These are phyloP conservation scores for Ennomos fuscantarius DNA, from an alignment of 2,888 invertebrate genomes.

Conservation along the genomic window DNA sequence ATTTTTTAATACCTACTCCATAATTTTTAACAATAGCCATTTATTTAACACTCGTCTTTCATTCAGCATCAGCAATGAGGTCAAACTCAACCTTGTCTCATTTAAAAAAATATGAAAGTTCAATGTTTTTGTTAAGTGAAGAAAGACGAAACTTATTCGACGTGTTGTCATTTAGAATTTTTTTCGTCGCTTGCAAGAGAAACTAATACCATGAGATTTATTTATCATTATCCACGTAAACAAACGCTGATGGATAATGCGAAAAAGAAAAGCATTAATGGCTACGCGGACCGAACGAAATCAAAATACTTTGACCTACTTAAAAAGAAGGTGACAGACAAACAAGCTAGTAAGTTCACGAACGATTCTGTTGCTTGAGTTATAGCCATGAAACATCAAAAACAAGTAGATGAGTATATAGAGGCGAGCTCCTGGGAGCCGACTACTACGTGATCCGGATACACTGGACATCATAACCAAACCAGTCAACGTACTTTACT, in stretches of 20 bases:
- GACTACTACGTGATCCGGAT: slow-evolving; percentile 68
- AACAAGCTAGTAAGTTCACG: slow-evolving; percentile 32
- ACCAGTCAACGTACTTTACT: slow-evolving; percentile 66
- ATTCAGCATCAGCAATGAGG: too few relatives aligned
- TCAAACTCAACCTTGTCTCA: too few relatives aligned
- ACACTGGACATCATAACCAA: slow-evolving; percentile 66
- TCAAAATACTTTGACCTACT: slow-evolving; percentile 26
- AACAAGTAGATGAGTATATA: slow-evolving; percentile 65
- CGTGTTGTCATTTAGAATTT: not conserved
- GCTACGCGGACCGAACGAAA: slow-evolving; percentile 5
- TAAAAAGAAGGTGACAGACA: slow-evolving; percentile 17
- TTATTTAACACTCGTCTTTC: too few relatives aligned
- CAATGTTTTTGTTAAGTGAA: too few relatives aligned
- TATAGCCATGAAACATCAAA: slow-evolving; percentile 67
- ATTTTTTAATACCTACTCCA: too few relatives aligned
- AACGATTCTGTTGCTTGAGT: slow-evolving; percentile 48
- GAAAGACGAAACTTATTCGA: too few relatives aligned
- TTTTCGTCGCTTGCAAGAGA: slow-evolving; percentile 2
- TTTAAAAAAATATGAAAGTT: too few relatives aligned
- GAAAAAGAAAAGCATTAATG: slow-evolving; percentile 25
- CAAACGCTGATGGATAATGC: slow-evolving; percentile 25
- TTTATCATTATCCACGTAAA: slow-evolving; percentile 25
- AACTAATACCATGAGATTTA: slow-evolving; percentile 24
- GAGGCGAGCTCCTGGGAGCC: slow-evolving; percentile 65
- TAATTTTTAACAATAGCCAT: too few relatives aligned